A percentile compares a stretch with the other conserved stretches of the same genome.
phyloP scores from a whole-genome alignment of 2,888 invertebrate genomes.

The Sycophila texana region DNA sequence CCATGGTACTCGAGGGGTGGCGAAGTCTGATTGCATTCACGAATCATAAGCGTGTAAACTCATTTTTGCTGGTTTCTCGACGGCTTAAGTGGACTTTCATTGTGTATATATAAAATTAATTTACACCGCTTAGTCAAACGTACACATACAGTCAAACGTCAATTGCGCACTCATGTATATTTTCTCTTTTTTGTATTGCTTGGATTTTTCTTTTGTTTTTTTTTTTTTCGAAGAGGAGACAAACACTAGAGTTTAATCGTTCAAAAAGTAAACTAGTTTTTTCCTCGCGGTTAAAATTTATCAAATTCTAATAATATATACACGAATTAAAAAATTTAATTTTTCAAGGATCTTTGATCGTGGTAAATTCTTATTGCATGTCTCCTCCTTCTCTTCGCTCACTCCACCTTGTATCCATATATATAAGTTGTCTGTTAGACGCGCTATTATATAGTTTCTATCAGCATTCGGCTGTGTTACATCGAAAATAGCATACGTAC shows the following conservation, averaged over 20 bases:
- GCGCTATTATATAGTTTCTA: slow-evolving; percentile 21
- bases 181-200: slow-evolving; percentile 35
- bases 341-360: not conserved
- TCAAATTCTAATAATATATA: not conserved
- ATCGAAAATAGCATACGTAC: slow-evolving; percentile 46
- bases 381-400: slow-evolving; percentile 23
- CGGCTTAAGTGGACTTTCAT: slow-evolving; percentile 38
- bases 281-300: not conserved
- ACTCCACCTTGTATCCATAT: slow-evolving; percentile 24
- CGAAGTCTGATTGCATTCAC: slow-evolving; percentile 36
- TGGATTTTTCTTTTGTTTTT: not conserved
- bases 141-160: slow-evolving; percentile 23
- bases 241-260: slow-evolving; percentile 9
- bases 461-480: slow-evolving; percentile 42
- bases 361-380: slow-evolving; percentile 19
- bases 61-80: slow-evolving; percentile 25
- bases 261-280: slow-evolving; percentile 10
- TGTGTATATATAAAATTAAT: slow-evolving; percentile 45
- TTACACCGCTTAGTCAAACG: slow-evolving; percentile 27
- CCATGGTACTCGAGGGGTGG: slow-evolving; percentile 36
- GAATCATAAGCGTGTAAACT: slow-evolving; percentile 29
- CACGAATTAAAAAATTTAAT: slow-evolving; percentile 14
- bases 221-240: slow-evolving; percentile 4
- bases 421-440: slow-evolving; percentile 25
- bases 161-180: not conserved